Percentiles rank a stretch among this genome's conserved stretches.
These are phyloP conservation scores for Novumbra hubbsi DNA, from an alignment of 2,797 vertebrate genomes.

Conservation along the genomic window DNA sequence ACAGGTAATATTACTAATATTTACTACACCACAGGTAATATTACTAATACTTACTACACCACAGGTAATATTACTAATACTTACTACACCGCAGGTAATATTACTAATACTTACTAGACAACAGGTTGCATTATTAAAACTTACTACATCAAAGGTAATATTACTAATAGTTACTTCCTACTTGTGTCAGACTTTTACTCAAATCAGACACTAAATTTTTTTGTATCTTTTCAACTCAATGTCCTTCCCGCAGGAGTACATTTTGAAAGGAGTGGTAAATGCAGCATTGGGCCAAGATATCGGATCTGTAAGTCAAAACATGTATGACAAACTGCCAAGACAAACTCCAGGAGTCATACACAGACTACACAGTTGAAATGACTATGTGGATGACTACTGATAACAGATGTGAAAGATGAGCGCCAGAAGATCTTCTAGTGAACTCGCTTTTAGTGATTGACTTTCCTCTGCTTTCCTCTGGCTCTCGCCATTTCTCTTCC, in stretches of 20 bases:
- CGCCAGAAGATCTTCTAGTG: too few relatives aligned
- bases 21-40: too few relatives aligned
- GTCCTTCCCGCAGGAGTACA: slow-evolving; percentile 81
- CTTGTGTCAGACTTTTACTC: too few relatives aligned
- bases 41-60: too few relatives aligned
- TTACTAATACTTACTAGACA: too few relatives aligned
- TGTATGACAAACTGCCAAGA: slow-evolving; percentile 13
- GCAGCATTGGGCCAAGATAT: slow-evolving; percentile 93
- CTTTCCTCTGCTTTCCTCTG: neutral
- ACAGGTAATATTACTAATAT: too few relatives aligned
- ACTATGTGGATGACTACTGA: neutral
- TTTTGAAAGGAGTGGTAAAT: slow-evolving; percentile 96
- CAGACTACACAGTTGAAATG: neutral
- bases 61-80: neutral
- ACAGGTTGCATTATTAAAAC: too few relatives aligned
- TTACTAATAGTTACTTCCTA: too few relatives aligned
- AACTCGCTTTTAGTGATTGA: neutral
- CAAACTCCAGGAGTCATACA: neutral
- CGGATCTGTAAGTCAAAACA: slow-evolving; percentile 83
- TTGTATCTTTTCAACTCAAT: slow-evolving; percentile 13
- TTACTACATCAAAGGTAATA: too few relatives aligned
- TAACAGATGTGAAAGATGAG: neutral
- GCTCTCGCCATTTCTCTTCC: neutral
- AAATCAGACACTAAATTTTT: neutral
- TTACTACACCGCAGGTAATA: too few relatives aligned